Percentiles rank a stretch among this genome's conserved stretches.
phyloP scores from a whole-genome alignment of 2,113 vertebrate species.

The Cryptotis parvus region DNA sequence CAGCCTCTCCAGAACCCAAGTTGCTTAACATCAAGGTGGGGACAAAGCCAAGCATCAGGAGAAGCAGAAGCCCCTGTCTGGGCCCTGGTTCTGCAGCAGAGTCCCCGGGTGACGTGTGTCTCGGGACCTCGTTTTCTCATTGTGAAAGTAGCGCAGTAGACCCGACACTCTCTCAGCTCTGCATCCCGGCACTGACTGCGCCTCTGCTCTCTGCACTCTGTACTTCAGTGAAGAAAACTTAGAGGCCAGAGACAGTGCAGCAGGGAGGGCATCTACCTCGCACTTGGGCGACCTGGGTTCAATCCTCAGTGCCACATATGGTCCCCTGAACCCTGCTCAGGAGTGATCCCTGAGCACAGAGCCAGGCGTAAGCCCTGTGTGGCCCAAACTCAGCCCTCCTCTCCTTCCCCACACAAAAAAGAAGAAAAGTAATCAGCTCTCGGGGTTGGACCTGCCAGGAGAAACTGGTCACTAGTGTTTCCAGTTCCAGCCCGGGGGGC shows the following conservation, averaged over 20 bases:
- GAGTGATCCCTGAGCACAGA: no score
- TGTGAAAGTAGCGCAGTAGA: not conserved
- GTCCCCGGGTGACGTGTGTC: not conserved
- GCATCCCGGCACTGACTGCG: no score
- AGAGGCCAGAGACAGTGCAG: no score
- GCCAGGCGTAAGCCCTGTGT: no score
- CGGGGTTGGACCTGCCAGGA: not conserved
- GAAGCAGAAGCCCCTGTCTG: not conserved
- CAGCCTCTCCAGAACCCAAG: not conserved
- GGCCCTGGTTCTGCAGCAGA: not conserved
- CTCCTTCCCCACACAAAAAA: not conserved
- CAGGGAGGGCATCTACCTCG: no score
- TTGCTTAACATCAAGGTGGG: not conserved
- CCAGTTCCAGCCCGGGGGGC: not conserved
- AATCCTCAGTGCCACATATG: no score
- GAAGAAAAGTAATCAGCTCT: not conserved
- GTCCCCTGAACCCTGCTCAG: no score
- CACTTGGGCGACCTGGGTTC: no score
- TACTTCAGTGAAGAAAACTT: not conserved
- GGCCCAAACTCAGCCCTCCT: no score
- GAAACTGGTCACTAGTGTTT: conserved; percentile 12
- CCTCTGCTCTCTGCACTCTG: not conserved
- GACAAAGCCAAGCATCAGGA: not conserved
- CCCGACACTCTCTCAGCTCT: not conserved
- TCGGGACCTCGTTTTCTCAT: conserved; percentile 32